A percentile compares a stretch with the other conserved stretches of the same genome.
These are phyloP conservation scores for Cerceris ruficornis DNA, from an alignment of 2,888 invertebrate species.

Conservation along the genomic window DNA sequence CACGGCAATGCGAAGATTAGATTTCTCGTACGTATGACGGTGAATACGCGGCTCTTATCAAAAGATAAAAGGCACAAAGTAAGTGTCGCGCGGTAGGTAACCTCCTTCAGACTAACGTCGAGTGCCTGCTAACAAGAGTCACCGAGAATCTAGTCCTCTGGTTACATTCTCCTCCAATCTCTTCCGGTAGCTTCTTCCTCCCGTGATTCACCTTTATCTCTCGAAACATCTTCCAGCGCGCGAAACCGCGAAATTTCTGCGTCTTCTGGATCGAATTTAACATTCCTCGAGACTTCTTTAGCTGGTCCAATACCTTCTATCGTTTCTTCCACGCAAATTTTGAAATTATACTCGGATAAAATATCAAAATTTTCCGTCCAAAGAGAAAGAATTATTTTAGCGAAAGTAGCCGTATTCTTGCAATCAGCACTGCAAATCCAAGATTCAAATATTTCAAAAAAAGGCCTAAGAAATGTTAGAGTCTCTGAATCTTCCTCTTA, in stretches of 20 bases:
- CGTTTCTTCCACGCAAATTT: no score
- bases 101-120: constrained; percentile 43
- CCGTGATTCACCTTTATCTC: constrained; percentile 2
- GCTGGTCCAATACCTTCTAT: no score
- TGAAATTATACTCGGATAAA: no score
- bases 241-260: neutral
- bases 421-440: neutral
- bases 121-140: constrained; percentile 63
- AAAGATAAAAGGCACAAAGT: constrained; percentile 36
- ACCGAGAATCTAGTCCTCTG: constrained; percentile 15
- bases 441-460: no score
- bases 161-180: constrained; percentile 33
- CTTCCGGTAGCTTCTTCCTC: constrained; percentile 14
- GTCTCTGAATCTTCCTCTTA: no score
- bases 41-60: neutral
- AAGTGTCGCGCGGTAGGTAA: constrained; percentile 30
- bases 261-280: neutral
- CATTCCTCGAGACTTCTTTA: neutral
- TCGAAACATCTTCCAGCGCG: neutral
- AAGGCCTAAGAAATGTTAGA: no score
- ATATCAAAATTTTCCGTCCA: no score
- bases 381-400: neutral
- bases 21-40: neutral
- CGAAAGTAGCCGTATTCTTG: neutral
- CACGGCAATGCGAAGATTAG: neutral